Percentiles rank a stretch among this genome's conserved stretches.
Evolutionary conservation across 1,140 invertebrate genomes (phyloP).

Genomic region (Dendroctonus ponderosae): DNA sequence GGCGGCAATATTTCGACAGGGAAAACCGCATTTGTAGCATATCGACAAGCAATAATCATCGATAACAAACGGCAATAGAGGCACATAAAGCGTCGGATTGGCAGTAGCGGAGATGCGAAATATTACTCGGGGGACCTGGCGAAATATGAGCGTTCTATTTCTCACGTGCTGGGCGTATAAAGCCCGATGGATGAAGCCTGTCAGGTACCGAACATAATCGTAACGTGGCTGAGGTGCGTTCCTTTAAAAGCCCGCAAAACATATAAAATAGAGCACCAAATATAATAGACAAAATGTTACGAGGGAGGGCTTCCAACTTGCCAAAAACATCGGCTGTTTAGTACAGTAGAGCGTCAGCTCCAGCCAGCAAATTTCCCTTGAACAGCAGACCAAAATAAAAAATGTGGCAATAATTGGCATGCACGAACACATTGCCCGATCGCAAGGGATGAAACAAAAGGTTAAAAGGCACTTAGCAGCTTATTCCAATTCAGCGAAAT

Average conservation of each 20-base stretch:
- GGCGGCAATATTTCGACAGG: slow-evolving; percentile 12
- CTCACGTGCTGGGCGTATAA: slow-evolving; percentile 36
- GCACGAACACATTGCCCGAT: background rate
- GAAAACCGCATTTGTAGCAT: slow-evolving; percentile 29
- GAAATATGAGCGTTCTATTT: slow-evolving; percentile 43
- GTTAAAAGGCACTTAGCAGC: slow-evolving; percentile 30
- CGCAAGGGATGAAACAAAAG: background rate
- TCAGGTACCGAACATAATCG: slow-evolving; percentile 36
- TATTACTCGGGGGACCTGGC: slow-evolving; percentile 44
- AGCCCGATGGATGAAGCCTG: slow-evolving; percentile 34
- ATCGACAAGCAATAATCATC: slow-evolving; percentile 44
- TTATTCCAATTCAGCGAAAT: slow-evolving; percentile 31
- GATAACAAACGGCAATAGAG: slow-evolving; percentile 44
- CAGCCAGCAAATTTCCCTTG: too few relatives aligned
- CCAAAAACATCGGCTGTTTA: too few relatives aligned
- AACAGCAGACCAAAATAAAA: too few relatives aligned
- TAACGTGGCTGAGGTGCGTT: slow-evolving; percentile 30
- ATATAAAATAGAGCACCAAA: slow-evolving; percentile 10
- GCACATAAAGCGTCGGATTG: slow-evolving; percentile 41
- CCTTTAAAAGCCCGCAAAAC: slow-evolving; percentile 12
- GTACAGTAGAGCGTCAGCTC: too few relatives aligned
- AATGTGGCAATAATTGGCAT: too few relatives aligned
- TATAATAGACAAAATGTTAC: slow-evolving; percentile 22
- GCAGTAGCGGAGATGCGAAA: slow-evolving; percentile 42
- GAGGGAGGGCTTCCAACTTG: background rate